Percentiles rank a stretch among this genome's conserved stretches.
phyloP scores from a whole-genome alignment of 2,797 vertebrate species.

The Gymnothorax javanicus region DNA sequence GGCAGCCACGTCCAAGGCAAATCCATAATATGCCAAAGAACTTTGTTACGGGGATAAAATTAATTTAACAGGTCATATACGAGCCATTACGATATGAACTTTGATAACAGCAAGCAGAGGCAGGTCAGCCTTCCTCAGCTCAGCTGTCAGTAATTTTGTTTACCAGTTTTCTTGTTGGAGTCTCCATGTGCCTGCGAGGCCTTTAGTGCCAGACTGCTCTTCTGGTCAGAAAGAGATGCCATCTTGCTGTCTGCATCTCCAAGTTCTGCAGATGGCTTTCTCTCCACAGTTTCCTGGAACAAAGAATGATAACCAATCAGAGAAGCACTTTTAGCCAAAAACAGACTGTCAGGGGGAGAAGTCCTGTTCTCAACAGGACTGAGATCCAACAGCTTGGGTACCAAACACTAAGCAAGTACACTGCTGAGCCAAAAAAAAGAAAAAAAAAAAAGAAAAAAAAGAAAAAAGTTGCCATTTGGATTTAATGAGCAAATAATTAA shows the following conservation, averaged over 20 bases:
- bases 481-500: too few species aligned
- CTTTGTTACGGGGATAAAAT: too few species aligned
- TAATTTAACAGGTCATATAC: too few species aligned
- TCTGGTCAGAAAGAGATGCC: conserved; percentile 63
- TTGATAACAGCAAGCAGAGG: too few species aligned
- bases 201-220: conserved; percentile 59
- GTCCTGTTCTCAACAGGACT: background rate
- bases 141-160: background rate
- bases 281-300: conserved; percentile 81
- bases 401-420: background rate
- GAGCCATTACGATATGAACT: too few species aligned
- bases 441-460: too few species aligned
- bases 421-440: too few species aligned
- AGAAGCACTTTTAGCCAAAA: background rate
- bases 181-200: conserved; percentile 69
- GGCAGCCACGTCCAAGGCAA: too few species aligned
- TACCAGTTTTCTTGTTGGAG: conserved; percentile 76
- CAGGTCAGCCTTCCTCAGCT: too few species aligned
- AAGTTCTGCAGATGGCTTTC: conserved; percentile 71
- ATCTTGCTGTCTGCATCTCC: conserved; percentile 76
- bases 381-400: background rate
- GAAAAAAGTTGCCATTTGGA: too few species aligned
- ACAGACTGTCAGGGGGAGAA: background rate
- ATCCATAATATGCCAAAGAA: too few species aligned
- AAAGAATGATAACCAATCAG: conserved; percentile 34